A percentile compares a stretch with the other conserved stretches of the same genome.
phyloP scores from a whole-genome alignment of 2,113 vertebrate species.

The Propithecus coquereli region DNA sequence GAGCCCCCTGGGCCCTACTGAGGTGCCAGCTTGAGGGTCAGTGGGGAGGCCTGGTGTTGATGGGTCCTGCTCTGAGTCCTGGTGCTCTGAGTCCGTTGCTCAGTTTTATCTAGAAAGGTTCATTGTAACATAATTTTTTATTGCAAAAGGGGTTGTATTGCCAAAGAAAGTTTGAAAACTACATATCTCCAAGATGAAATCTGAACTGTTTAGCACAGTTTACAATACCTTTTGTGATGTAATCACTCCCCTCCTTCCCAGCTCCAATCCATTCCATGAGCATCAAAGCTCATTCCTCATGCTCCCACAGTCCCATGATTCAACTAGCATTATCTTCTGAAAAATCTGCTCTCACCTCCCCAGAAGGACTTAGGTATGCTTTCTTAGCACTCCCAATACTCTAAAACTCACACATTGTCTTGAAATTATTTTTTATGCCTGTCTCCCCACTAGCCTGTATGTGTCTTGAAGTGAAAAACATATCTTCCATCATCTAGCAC shows the following conservation, averaged over 20 bases:
- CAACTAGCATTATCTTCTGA: background rate
- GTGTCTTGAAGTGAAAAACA: background rate
- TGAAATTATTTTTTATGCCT: background rate
- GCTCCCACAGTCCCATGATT: background rate
- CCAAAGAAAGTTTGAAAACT: conserved; percentile 15
- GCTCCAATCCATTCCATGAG: background rate
- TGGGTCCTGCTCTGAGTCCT: background rate
- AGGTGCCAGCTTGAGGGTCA: background rate
- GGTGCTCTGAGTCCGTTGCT: background rate
- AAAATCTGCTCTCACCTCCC: background rate
- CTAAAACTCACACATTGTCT: background rate
- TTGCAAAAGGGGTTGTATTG: background rate
- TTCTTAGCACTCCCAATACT: background rate
- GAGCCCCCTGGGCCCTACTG: accelerated
- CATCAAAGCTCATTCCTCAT: background rate
- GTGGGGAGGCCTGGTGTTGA: background rate
- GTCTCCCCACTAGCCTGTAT: background rate
- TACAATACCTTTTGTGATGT: background rate
- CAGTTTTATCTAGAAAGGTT: background rate
- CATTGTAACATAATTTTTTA: background rate
- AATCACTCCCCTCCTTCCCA: background rate
- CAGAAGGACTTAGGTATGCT: background rate
- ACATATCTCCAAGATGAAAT: background rate
- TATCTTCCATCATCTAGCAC: background rate
- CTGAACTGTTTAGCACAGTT: background rate